These are phyloP conservation scores for Temnothorax rugatulus DNA, from an alignment of 2,888 invertebrate species.

Conservation along the genomic window DNA sequence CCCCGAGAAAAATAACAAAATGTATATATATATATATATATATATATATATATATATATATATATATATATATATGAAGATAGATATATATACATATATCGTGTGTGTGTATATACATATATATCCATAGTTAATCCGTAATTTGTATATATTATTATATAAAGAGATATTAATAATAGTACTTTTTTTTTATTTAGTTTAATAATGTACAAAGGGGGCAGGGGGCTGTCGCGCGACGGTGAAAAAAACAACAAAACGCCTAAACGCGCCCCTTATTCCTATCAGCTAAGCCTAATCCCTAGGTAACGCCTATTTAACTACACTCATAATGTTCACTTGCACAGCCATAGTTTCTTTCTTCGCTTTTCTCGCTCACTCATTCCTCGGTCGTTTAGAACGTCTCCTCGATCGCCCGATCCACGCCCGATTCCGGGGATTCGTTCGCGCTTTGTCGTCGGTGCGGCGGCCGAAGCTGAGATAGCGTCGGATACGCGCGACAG, in stretches of 20 bases:
- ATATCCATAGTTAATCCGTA: slow-evolving; percentile 77
- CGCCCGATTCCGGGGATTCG: slow-evolving; percentile 21
- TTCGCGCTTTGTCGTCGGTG: neutral
- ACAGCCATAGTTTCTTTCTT: slow-evolving; percentile 85
- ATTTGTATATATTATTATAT: slow-evolving; percentile 83
- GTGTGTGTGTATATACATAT: slow-evolving; percentile 82
- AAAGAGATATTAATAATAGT: slow-evolving; percentile 84
- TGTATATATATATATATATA: slow-evolving; percentile 74
- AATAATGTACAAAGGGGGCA: slow-evolving; percentile 83
- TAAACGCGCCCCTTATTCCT: slow-evolving; percentile 81
- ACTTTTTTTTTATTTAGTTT: slow-evolving; percentile 81
- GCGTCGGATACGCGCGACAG: neutral
- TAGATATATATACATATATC: slow-evolving; percentile 79
- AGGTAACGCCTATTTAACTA: slow-evolving; percentile 85
- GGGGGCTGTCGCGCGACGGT: slow-evolving; percentile 76
- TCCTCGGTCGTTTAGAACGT: slow-evolving; percentile 38
- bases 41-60: slow-evolving; percentile 73
- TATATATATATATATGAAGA: slow-evolving; percentile 72
- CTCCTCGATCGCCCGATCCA: slow-evolving; percentile 43
- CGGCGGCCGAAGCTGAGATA: neutral
- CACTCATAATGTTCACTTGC: slow-evolving; percentile 85
- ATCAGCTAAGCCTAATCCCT: slow-evolving; percentile 84
- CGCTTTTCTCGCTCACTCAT: slow-evolving; percentile 68
- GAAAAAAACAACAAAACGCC: slow-evolving; percentile 76
- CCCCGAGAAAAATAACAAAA: slow-evolving; percentile 82